Percentiles rank a stretch among this genome's conserved stretches.
Evolutionary conservation across 2,888 invertebrate genomes (phyloP).

Genomic region (Drosophila neutralis): DNA sequence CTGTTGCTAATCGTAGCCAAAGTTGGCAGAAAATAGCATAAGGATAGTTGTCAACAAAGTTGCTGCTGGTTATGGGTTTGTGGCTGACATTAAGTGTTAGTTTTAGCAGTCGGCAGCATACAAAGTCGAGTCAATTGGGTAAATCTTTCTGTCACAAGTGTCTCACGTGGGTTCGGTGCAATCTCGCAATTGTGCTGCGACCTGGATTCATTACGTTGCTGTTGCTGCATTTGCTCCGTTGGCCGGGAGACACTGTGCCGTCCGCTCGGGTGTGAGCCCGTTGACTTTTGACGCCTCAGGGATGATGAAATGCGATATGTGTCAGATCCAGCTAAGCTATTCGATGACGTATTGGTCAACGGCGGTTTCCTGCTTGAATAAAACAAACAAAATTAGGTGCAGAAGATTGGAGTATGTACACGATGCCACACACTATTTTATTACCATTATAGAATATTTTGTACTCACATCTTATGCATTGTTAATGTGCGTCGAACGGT

Average conservation of each 20-base stretch:
- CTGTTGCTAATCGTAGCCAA: slow-evolving; percentile 43
- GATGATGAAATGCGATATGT: slow-evolving; percentile 74
- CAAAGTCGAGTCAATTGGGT: slow-evolving; percentile 33
- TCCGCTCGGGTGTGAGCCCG: slow-evolving; percentile 80
- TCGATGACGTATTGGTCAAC: slow-evolving; percentile 47
- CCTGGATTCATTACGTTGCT: slow-evolving; percentile 42
- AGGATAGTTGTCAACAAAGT: slow-evolving; percentile 26
- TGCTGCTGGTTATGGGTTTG: neutral
- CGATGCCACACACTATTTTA: neutral
- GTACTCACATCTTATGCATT: slow-evolving; percentile 82
- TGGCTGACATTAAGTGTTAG: slow-evolving; percentile 5
- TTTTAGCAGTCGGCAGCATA: slow-evolving; percentile 9
- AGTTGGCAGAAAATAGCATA: slow-evolving; percentile 28
- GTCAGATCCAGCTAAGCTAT: slow-evolving; percentile 16
- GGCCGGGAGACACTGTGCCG: slow-evolving; percentile 61
- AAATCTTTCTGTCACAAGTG: slow-evolving; percentile 20
- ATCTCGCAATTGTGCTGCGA: slow-evolving; percentile 67
- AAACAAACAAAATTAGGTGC: neutral
- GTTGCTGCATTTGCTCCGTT: slow-evolving; percentile 30
- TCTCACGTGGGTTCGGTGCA: slow-evolving; percentile 80
- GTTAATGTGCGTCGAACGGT: slow-evolving; percentile 85
- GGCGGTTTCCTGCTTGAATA: slow-evolving; percentile 63
- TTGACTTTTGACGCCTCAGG: slow-evolving; percentile 80
- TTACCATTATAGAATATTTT: neutral
- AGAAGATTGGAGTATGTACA: neutral